Conservation (phyloP, 2,113 vertebrate genomes). For the Ptilorrhoa leucosticta region DNA sequence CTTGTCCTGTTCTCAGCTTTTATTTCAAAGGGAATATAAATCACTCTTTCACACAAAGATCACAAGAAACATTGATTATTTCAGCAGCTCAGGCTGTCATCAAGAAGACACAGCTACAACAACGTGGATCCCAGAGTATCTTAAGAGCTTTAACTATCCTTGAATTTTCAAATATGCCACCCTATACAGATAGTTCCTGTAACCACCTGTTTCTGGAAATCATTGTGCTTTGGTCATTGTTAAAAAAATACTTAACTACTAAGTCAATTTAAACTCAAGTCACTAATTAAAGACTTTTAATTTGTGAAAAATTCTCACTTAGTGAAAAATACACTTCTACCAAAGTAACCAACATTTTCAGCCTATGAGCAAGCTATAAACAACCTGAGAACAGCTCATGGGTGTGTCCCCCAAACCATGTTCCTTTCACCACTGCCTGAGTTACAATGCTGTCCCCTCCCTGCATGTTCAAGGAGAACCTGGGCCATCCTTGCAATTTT, state of each 20-base stretch:
- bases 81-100: not conserved
- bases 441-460: not conserved
- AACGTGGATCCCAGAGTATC: not conserved
- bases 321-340: not conserved
- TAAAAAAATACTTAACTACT: not conserved
- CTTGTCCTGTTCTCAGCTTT: not conserved
- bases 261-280: not conserved
- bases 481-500: not conserved
- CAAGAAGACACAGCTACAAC: not conserved
- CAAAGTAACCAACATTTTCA: not conserved
- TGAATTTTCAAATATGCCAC: not conserved
- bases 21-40: conserved; percentile 37
- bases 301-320: not conserved
- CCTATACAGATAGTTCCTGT: not conserved
- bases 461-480: not conserved
- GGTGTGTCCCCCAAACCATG: not conserved
- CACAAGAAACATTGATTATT: conserved; percentile 34
- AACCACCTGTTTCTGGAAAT: not conserved
- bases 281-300: not conserved
- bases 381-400: not conserved
- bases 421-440: not conserved
- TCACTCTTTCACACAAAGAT: not conserved
- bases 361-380: not conserved
- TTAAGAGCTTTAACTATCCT: not conserved
- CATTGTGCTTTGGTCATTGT: not conserved